Base-by-base conservation (phyloP, 1,140 invertebrate species). In the Ditylenchus dipsaci region DNA sequence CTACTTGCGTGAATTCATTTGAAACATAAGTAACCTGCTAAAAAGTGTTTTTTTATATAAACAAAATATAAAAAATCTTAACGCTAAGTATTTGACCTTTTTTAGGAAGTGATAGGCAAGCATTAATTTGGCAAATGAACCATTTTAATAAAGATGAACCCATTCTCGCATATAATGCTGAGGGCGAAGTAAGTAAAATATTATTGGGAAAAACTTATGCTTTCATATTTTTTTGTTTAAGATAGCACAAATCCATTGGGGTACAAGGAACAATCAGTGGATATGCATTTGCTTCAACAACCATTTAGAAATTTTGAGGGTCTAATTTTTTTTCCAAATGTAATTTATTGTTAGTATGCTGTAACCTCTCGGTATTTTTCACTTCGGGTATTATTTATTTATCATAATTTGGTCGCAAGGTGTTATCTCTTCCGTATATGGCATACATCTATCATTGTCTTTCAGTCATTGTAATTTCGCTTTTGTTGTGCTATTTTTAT, bases 241-340 rank as follows among this genome's bases (percentile, higher is more conserved):
- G 77, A 94, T 99, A 71, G 97, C 97, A 87, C 94, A 97, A 85
- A 97, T 99, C 76, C 94, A 98, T 84, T 99, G 96, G 96, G 94
- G 95, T 1, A 92, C 92, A n/a, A 96, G 94, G 0, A 94, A 97
- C 82, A 95, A 95, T 1, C 95, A 99, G 84, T 99, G 95, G 95
- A 98, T 99, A 79, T 92, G 94, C 23, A 99, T 99, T 83, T 97
- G 95, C 86, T 98, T 97, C 84, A 97, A 96, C 84, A 92, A 93
- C 86, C 91, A 90, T 76, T 88, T 97, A 42, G 95, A 99, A 87
- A 97, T 99, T 80, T 87, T 99, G 59, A 87, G 95, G 83, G 95
- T 99, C 1, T 82, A 73, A 64, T 9, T 27, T 0, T 53, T 30
- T 56, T 65, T 33, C 19, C 29, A 63, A 38, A 38, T 5, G 11